These are phyloP conservation scores for Myoxocephalus aenaeus DNA, from an alignment of 2,797 vertebrate species.

Conservation along the genomic window DNA sequence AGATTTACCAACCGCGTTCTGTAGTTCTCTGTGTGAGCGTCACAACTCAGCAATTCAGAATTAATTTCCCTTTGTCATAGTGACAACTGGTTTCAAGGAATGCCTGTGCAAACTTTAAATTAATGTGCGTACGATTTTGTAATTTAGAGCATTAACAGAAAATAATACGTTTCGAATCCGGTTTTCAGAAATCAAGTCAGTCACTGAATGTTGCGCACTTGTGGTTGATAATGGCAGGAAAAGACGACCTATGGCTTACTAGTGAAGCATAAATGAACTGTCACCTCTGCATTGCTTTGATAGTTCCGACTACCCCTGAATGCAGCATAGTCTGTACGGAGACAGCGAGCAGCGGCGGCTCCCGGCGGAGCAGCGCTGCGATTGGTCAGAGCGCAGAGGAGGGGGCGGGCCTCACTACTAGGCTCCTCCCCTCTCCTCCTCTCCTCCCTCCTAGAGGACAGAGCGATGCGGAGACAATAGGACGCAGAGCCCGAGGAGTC, in stretches of 20 bases:
- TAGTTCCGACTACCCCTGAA: constrained; percentile 40
- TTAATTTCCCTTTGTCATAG: too few species aligned
- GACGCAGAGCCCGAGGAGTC: constrained; percentile 64
- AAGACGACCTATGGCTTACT: neutral
- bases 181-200: neutral
- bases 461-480: constrained; percentile 79
- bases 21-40: neutral
- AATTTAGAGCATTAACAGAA: neutral
- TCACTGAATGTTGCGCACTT: neutral
- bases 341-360: constrained; percentile 73
- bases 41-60: too few species aligned
- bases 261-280: neutral
- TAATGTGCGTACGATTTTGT: neutral
- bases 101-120: neutral
- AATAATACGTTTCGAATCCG: too few species aligned
- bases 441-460: constrained; percentile 25
- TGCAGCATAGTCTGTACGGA: constrained; percentile 80
- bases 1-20: too few species aligned
- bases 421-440: constrained; percentile 35
- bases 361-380: constrained; percentile 58
- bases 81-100: neutral
- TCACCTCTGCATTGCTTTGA: fast-evolving
- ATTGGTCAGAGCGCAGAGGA: constrained; percentile 70
- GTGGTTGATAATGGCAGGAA: neutral
- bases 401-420: constrained; percentile 30